phyloP scores from a whole-genome alignment of 2,797 vertebrate genomes.

The Pseudochirops corinnae region DNA sequence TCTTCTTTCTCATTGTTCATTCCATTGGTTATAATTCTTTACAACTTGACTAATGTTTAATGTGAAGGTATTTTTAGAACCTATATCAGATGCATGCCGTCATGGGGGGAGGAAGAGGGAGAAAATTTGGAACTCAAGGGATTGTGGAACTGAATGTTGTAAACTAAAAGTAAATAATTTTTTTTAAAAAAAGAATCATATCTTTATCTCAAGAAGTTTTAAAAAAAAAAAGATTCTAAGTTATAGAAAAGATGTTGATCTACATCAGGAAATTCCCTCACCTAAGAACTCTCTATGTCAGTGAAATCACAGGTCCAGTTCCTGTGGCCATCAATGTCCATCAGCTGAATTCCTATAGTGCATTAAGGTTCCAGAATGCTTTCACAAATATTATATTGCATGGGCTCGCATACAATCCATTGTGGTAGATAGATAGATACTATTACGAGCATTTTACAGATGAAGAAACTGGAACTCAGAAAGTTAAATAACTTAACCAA shows the following conservation, averaged over 20 bases:
- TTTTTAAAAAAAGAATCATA: no score
- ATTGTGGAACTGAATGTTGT: no score
- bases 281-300: not conserved
- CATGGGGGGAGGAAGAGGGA: no score
- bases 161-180: no score
- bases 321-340: not conserved
- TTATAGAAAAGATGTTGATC: not conserved
- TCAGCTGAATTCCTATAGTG: not conserved
- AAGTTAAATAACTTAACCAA: not conserved
- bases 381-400: not conserved
- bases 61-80: no score
- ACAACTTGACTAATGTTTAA: no score
- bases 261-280: not conserved
- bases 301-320: not conserved
- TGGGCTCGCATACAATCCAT: not conserved
- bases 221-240: not conserved
- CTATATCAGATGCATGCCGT: no score
- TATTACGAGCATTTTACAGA: not conserved
- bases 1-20: no score
- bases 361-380: not conserved
- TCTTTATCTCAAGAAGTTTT: no score
- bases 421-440: not conserved
- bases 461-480: not conserved
- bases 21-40: no score
- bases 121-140: no score